A percentile compares a stretch with the other conserved stretches of the same genome.
Evolutionary conservation across 1,140 invertebrate species (phyloP).

Genomic region (Drosophila gunungcola): DNA sequence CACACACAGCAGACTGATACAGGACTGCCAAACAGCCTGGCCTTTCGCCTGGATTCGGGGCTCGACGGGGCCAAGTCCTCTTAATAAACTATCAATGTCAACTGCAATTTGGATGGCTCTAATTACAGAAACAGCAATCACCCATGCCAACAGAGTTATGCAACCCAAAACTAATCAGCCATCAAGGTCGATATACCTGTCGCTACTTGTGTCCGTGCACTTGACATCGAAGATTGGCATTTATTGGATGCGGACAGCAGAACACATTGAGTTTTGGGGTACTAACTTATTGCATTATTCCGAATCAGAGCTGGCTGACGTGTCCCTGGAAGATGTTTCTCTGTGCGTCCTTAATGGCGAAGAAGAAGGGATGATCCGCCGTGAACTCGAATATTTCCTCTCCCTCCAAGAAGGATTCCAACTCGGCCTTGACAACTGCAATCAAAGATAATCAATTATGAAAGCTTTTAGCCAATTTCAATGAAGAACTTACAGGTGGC

Average conservation of each 20-base stretch:
- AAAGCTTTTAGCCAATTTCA: not conserved
- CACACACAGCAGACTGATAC: conserved; percentile 29
- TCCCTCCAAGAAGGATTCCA: conserved; percentile 14
- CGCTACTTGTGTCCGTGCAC: conserved; percentile 16
- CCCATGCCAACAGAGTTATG: conserved; percentile 23
- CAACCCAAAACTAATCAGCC: conserved; percentile 49
- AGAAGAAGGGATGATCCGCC: conserved; percentile 69
- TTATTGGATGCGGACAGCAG: conserved; percentile 30
- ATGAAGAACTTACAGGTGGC: conserved; percentile 68
- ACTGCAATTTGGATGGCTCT: conserved; percentile 29
- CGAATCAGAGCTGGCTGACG: conserved; percentile 26
- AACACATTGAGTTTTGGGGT: conserved; percentile 5
- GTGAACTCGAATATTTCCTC: conserved; percentile 42
- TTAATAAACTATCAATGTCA: conserved; percentile 53
- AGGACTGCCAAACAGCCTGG: conserved; percentile 45
- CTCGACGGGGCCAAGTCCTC: conserved; percentile 3
- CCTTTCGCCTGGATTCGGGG: conserved; percentile 2
- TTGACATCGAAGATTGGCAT: conserved; percentile 39
- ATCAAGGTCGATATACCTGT: conserved; percentile 12
- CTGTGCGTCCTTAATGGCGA: conserved; percentile 39
- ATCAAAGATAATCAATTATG: not conserved
- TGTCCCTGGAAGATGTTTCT: conserved; percentile 54
- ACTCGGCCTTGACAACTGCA: conserved; percentile 22
- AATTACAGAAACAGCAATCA: conserved; percentile 34
- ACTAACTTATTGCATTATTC: conserved; percentile 5